Percentiles rank a stretch among this genome's conserved stretches.
phyloP scores from a whole-genome alignment of 2,113 vertebrate species.

The Anser cygnoides region DNA sequence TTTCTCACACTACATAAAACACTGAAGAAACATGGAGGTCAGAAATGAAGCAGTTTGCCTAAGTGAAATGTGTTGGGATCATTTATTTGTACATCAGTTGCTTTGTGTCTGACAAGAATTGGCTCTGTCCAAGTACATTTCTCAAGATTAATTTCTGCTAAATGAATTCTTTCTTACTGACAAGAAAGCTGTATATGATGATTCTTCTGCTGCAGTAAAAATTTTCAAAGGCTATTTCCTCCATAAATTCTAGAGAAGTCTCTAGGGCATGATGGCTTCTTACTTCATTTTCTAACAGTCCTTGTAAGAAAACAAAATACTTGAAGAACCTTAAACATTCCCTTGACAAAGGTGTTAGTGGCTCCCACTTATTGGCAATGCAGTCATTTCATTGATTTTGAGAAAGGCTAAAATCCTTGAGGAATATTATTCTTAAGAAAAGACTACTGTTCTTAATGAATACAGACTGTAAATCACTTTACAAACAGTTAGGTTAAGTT shows the following conservation, averaged over 20 bases:
- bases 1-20: neutral
- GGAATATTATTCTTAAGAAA: neutral
- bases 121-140: slow-evolving; percentile 10
- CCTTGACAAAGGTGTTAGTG: neutral
- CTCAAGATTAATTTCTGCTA: slow-evolving; percentile 31
- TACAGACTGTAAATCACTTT: neutral
- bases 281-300: neutral
- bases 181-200: neutral
- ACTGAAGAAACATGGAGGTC: neutral
- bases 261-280: neutral
- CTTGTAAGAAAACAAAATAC: neutral
- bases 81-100: slow-evolving; percentile 15
- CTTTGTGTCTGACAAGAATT: neutral
- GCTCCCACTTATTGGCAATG: neutral
- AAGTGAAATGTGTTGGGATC: neutral
- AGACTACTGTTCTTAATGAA: neutral
- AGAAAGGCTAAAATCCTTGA: neutral
- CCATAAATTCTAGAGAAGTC: neutral
- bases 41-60: neutral
- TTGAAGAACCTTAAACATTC: neutral
- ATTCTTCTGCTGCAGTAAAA: neutral
- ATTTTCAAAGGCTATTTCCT: neutral
- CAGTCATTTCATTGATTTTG: neutral
- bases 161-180: slow-evolving; percentile 15
- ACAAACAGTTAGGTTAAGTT: neutral